Evolutionary conservation across 2,797 vertebrate genomes (phyloP).

Genomic region (Pseudotriccus pelzelni): DNA sequence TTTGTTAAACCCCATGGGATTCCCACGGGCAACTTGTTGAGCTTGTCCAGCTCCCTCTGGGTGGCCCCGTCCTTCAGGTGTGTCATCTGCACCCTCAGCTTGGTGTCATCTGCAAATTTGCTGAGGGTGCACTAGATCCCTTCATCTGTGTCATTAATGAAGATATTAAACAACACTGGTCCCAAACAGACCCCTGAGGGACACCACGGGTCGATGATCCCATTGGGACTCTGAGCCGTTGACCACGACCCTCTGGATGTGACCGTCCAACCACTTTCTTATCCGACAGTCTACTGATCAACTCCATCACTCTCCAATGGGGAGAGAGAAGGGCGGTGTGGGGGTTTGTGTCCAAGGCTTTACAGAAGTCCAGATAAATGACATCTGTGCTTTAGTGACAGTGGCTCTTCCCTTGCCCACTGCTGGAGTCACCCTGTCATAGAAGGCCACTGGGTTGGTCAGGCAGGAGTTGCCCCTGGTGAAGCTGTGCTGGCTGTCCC

Average conservation of each 20-base stretch:
- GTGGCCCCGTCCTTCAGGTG: background rate
- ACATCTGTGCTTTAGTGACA: background rate
- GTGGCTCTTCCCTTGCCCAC: background rate
- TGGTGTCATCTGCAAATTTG: background rate
- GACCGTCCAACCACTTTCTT: background rate
- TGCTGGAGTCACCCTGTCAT: accelerated
- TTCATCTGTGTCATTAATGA: background rate
- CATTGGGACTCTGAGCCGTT: background rate
- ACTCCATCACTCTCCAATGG: background rate
- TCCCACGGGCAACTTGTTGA: background rate
- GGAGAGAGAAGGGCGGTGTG: background rate
- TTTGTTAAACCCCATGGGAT: background rate
- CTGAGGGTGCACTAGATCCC: background rate
- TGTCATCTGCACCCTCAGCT: background rate
- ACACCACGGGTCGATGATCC: background rate
- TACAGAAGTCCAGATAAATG: background rate
- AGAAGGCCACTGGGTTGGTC: background rate
- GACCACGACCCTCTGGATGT: background rate
- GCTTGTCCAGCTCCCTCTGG: background rate
- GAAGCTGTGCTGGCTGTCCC: background rate
- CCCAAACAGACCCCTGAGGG: background rate
- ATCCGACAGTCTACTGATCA: background rate
- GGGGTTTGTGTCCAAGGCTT: background rate
- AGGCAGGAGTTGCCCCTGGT: background rate
- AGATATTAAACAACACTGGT: background rate